Evolutionary conservation across 1,140 invertebrate genomes (phyloP), one percentile per base, ranked within the genome.

Genomic region (Apocrypta bakeri): DNA sequence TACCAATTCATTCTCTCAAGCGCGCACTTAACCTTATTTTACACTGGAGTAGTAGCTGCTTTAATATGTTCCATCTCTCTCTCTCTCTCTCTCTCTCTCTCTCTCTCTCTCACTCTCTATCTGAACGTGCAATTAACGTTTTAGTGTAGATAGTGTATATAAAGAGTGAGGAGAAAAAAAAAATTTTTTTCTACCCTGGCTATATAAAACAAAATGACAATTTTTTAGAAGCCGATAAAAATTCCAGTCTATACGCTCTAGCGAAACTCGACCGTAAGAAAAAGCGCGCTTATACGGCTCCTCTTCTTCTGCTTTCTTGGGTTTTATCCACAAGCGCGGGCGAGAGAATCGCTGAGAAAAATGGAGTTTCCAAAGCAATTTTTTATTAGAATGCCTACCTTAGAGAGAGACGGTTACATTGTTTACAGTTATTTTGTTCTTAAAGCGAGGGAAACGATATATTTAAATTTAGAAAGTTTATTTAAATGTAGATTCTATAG

Each of bases 21-120:
- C 21, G 69, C 48, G 12, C 63, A 64, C 74, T 77, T 77, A 77
- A 77, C 74, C 74, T 77, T 77, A 77, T 77, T 77, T 37, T 63
- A 61, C 24, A 7, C 29, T 17, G 56, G 17, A 14, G 61, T 33
- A 63, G 29, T 25, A 25, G 73, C n/a, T 76, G 63, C 17, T 25
- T 27, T 21, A 1, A 63, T 33, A 9, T 63, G n/a, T n/a, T 42
- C 24, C 27, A 72, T 72, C 31, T 33, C 33, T 33, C 11, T 17
- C 29, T 17, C 33, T 17, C 29, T 4, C 12, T 17, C 33, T 29
- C 33, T 2, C 4, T 29, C 31, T 33, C 31, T 74, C 25, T 73
- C 8, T 71, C 68, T 37, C 29, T 21, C 29, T 71, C 68, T 17
- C n/a, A 1, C 0, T n/a, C n/a, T n/a, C n/a, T n/a, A n/a, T n/a